A percentile compares a stretch with the other conserved stretches of the same genome.
Conservation (phyloP, 23 tunicate species). For the Botrylloides violaceus region DNA sequence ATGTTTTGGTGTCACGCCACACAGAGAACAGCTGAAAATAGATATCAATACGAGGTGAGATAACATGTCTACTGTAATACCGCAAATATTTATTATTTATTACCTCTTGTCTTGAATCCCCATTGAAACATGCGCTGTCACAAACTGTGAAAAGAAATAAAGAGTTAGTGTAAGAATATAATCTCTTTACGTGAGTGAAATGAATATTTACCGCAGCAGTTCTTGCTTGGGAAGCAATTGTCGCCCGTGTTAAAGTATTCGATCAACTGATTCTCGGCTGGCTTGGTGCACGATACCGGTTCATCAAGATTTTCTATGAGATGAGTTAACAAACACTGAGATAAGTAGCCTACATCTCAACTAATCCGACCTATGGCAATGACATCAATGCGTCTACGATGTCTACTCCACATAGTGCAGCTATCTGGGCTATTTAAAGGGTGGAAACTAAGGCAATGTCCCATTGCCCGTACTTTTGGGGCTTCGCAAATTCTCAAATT, state of each 20-base stretch:
- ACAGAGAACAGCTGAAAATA: conserved; percentile 31
- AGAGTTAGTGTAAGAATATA: neutral
- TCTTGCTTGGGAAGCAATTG: conserved; percentile 40
- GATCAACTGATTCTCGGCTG: conserved; percentile 35
- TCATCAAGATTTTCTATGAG: neutral
- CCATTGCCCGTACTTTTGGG: too few relatives aligned
- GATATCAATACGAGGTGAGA: neutral
- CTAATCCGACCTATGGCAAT: too few relatives aligned
- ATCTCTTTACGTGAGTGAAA: neutral
- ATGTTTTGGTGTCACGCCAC: conserved; percentile 32
- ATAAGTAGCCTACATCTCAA: too few relatives aligned
- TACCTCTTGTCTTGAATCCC: conserved; percentile 15
- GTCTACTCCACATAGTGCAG: too few relatives aligned
- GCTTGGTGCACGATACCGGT: conserved; percentile 27
- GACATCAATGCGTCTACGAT: too few relatives aligned
- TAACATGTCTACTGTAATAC: neutral
- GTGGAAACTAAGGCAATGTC: too few relatives aligned
- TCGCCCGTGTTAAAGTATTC: conserved; percentile 34
- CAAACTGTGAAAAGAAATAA: conserved; percentile 32
- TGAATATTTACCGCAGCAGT: conserved; percentile 42
- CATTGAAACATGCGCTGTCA: conserved; percentile 31
- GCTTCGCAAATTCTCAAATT: too few relatives aligned
- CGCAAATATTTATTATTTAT: neutral
- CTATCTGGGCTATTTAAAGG: too few relatives aligned
- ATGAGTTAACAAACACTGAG: too few relatives aligned